These are phyloP conservation scores for Diachasma alloeum DNA, from an alignment of 1,140 invertebrate species.

Conservation along the genomic window DNA sequence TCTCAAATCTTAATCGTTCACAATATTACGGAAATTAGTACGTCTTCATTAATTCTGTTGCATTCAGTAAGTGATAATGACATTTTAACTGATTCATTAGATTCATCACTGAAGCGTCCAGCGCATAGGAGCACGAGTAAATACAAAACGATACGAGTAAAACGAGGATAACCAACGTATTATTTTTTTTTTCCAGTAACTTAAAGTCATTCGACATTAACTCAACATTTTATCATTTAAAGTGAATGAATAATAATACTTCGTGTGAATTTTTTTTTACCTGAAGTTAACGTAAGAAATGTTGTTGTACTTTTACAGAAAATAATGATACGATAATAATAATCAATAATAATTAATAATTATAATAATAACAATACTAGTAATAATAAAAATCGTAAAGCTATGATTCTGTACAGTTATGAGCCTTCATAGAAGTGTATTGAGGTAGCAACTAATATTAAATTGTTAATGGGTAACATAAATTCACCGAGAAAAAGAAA, in stretches of 20 bases:
- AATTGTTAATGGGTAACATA: not conserved
- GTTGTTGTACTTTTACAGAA: not conserved
- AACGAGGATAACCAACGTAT: not conserved
- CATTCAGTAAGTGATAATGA: conserved; percentile 8
- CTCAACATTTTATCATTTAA: conserved; percentile 53
- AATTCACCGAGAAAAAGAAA: not conserved
- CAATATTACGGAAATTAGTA: conserved; percentile 44
- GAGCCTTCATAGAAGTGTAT: not conserved
- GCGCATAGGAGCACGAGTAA: conserved; percentile 61
- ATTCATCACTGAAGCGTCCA: conserved; percentile 59
- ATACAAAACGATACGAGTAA: conserved; percentile 46
- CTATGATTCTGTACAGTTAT: not conserved
- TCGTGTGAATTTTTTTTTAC: not conserved
- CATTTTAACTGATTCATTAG: conserved; percentile 43
- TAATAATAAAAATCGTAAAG: not conserved
- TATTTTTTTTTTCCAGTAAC: not conserved
- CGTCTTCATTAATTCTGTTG: conserved; percentile 40
- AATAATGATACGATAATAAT: conserved; percentile 3
- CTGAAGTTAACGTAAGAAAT: not conserved
- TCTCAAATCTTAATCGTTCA: conserved; percentile 44
- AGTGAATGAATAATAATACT: conserved; percentile 15
- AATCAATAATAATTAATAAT: conserved; percentile 24
- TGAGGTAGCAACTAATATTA: not conserved
- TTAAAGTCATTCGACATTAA: conserved; percentile 18
- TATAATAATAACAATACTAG: not conserved